Evolutionary conservation across 2,113 vertebrate species (phyloP), one percentile per base, ranked within the genome.

Genomic region (Pseudorectes ferrugineus): DNA sequence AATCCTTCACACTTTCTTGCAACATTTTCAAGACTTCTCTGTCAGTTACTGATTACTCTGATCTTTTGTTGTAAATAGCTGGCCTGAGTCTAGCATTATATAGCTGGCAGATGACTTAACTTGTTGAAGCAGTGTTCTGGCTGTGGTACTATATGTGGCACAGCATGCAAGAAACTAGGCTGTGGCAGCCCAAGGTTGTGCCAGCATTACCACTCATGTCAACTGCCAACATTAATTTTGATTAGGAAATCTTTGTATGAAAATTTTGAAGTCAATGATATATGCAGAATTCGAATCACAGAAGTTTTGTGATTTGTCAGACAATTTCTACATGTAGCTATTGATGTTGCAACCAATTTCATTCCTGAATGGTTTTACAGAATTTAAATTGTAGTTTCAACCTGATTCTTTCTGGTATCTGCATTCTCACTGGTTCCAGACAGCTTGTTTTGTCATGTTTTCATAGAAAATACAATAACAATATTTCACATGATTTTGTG

Each of bases 381-480:
- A 91, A 80, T 82, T 92, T 93, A 80, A 95, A 92, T 82, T 93
- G 66, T 85, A 49, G 58, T 88, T 96, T 81, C 85, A 73, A 77
- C 43, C 33, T 38, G 12, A 20, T 87, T 82, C 59, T 81, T 85
- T 67, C 18, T 21, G 5, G 46, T 95, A 49, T 73, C 48, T 87
- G 7, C 67, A 12, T 80, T 88, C 36, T 77, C 10, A 2, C 61
- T 85, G 61, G 10, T 77, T 96, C 21, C 43, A 65, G 76, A 59
- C 28, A 79, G 36, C 66, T 84, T 84, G 26, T 67, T 94, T 91
- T 93, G 45, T 72, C 42, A 49, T 51, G n/a, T 65, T 76, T 85
- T 84, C 70, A 14, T 68, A 78, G 57, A 75, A 91, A 89, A 71
- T 72, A 24, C 31, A 59, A 5, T 74, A 80, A 86, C 3, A 11